These are phyloP conservation scores for Lampris incognitus DNA, from an alignment of 2,113 vertebrate species.

Conservation along the genomic window DNA sequence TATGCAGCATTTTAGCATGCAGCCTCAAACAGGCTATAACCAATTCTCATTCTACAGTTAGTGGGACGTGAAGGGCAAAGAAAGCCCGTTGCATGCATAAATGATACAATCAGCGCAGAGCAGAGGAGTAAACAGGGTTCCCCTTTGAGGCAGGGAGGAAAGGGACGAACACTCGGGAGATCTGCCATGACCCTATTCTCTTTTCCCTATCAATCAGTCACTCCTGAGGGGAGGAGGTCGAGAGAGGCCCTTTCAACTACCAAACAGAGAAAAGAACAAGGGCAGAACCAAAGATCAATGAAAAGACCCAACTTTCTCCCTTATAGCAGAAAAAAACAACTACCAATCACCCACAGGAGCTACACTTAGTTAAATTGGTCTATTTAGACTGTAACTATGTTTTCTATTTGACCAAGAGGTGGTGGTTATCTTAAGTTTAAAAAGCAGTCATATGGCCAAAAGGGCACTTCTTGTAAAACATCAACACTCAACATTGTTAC, in stretches of 20 bases:
- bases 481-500: neutral
- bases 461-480: neutral
- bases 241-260: constrained; percentile 32
- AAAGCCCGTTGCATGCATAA: constrained; percentile 53
- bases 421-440: neutral
- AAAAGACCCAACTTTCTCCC: constrained; percentile 25
- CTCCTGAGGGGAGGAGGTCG: constrained; percentile 41
- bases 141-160: constrained; percentile 29
- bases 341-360: constrained; percentile 5
- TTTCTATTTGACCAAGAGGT: constrained; percentile 15
- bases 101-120: constrained; percentile 30
- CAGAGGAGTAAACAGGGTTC: constrained; percentile 36
- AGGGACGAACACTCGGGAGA: constrained; percentile 14
- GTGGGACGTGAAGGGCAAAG: constrained; percentile 59
- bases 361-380: neutral
- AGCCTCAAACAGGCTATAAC: constrained; percentile 31
- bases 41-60: constrained; percentile 40
- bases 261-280: constrained; percentile 39
- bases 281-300: constrained; percentile 18
- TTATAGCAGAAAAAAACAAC: constrained; percentile 13
- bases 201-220: constrained; percentile 57
- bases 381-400: constrained; percentile 1
- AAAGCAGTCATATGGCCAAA: neutral
- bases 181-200: constrained; percentile 53
- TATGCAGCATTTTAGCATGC: constrained; percentile 26